These are phyloP conservation scores for Habropoda laboriosa DNA, from an alignment of 1,140 invertebrate species.

Conservation along the genomic window DNA sequence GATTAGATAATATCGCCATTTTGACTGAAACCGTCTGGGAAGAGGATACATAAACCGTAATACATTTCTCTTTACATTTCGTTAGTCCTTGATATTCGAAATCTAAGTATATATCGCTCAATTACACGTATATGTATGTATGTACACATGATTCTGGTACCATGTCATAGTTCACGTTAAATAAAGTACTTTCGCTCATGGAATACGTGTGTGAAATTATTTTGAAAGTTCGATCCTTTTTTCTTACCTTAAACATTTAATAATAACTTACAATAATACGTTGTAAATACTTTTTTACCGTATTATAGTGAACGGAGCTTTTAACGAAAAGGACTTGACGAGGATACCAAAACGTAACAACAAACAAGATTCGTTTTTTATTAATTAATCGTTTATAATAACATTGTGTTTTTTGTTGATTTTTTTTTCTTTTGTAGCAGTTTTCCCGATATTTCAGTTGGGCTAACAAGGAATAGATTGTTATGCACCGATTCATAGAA, in stretches of 20 bases:
- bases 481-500: slow-evolving; percentile 72
- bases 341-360: slow-evolving; percentile 75
- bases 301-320: neutral
- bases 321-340: slow-evolving; percentile 35
- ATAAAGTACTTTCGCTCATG: slow-evolving; percentile 46
- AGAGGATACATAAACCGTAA: slow-evolving; percentile 72
- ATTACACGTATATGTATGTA: slow-evolving; percentile 6
- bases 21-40: slow-evolving; percentile 89
- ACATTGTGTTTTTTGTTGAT: slow-evolving; percentile 70
- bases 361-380: slow-evolving; percentile 78
- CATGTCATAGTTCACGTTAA: slow-evolving; percentile 27
- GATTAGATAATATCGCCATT: slow-evolving; percentile 88
- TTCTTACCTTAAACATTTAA: neutral
- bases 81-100: slow-evolving; percentile 42
- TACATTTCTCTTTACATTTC: neutral
- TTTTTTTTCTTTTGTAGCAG: slow-evolving; percentile 57
- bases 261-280: neutral
- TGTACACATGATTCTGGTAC: slow-evolving; percentile 35
- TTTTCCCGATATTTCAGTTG: slow-evolving; percentile 60
- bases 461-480: slow-evolving; percentile 64
- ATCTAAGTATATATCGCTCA: slow-evolving; percentile 17
- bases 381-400: slow-evolving; percentile 79
- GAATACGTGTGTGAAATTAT: neutral
- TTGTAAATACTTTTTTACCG: neutral
- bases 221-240: neutral